Evolutionary conservation across 2,113 vertebrate genomes (phyloP), one percentile per base, ranked within the genome.

Genomic region (Nestor notabilis): DNA sequence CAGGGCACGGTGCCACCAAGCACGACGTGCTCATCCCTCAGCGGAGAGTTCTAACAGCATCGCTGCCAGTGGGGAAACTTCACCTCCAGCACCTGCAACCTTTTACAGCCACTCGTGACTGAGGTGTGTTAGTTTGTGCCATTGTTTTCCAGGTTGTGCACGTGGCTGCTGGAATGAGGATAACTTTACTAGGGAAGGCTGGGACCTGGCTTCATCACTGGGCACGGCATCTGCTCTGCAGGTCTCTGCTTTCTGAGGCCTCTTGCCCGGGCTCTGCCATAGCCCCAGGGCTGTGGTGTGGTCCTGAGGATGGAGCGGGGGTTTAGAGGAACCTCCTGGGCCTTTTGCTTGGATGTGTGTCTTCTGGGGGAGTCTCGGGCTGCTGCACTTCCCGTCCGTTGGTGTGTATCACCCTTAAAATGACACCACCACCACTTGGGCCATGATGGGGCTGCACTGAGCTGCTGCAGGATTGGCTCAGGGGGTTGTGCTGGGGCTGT

Each of bases 11-110:
- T 16, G 17, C n/a, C 55, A 9, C 68, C 49, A 13, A 23, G 65
- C 31, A 9, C 1, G 2, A 16, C 1, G 18, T 8, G 53, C 70
- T 39, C 44, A 1, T 33, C n/a, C 23, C 1, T 17, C 0, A 2
- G 18, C 2, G 3, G 39, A 23, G 41, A 63, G 47, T 12, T 15
- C 27, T 16, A 35, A 6, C 41, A 9, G 8, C 4, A 1, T 6
- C 4, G 8, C 39, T 29, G 37, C 7, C 55, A 12, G 60, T n/a
- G 2, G 24, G 20, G 53, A 15, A n/a, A 23, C 49, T 83, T 63
- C 8, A 11, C 60, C 41, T 70, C 55, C 0, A 3, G 9, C 60
- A 29, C 68, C 24, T 18, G 33, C 4, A 0, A 1, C 4, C 33
- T 50, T 23, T 16, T 3, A 7, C 24, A 19, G 56, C 8, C 20